These are phyloP conservation scores for Catonia carolina DNA, from an alignment of 2,888 invertebrate species.

Conservation along the genomic window DNA sequence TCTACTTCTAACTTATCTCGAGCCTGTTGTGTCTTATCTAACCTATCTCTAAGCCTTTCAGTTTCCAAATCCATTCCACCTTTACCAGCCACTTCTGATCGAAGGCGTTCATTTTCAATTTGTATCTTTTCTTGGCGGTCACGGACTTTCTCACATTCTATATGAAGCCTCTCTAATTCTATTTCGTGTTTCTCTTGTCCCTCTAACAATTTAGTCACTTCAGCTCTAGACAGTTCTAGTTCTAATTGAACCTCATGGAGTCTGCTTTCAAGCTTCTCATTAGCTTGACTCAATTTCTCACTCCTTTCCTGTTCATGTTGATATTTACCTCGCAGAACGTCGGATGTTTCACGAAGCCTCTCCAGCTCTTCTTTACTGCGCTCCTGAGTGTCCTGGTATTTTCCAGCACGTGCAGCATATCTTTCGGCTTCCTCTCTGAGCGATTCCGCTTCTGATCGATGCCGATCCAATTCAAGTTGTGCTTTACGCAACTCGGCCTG, in stretches of 20 bases:
- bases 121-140: constrained; percentile 82
- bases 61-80: constrained; percentile 47
- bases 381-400: constrained; percentile 42
- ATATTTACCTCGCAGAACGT: constrained; percentile 72
- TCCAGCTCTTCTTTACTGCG: constrained; percentile 66
- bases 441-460: constrained; percentile 64
- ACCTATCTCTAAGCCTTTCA: constrained; percentile 75
- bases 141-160: constrained; percentile 82
- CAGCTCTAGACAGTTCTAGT: constrained; percentile 69
- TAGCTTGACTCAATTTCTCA: constrained; percentile 67
- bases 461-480: constrained; percentile 66
- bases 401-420: constrained; percentile 54
- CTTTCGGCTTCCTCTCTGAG: constrained; percentile 72
- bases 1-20: constrained; percentile 84
- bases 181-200: constrained; percentile 72
- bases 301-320: constrained; percentile 67
- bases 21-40: constrained; percentile 75
- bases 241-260: constrained; percentile 75
- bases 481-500: constrained; percentile 75
- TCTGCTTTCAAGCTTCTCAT: constrained; percentile 65
- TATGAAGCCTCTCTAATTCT: constrained; percentile 75
- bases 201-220: constrained; percentile 64
- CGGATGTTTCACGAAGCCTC: constrained; percentile 48
- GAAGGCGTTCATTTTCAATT: constrained; percentile 67
- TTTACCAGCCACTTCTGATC: constrained; percentile 50